A percentile compares a stretch with the other conserved stretches of the same genome.
Evolutionary conservation across 2,113 vertebrate genomes (phyloP).

Genomic region (Trogon melanurus): DNA sequence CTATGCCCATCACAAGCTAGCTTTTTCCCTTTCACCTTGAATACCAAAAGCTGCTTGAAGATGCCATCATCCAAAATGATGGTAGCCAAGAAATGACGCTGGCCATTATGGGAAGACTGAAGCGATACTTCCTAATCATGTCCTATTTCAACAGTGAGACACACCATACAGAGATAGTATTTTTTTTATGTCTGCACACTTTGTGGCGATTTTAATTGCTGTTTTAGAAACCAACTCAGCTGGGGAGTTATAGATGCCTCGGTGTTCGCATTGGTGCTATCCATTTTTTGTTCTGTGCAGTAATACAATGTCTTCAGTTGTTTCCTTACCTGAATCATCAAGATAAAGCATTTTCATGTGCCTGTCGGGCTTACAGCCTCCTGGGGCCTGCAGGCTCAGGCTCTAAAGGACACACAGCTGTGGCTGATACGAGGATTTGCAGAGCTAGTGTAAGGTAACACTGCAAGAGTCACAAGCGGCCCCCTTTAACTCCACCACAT

Average conservation of each 20-base stretch:
- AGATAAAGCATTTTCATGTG: slow-evolving; percentile 25
- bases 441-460: slow-evolving; percentile 25
- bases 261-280: not conserved
- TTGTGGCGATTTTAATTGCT: not conserved
- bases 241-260: not conserved
- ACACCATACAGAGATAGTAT: no score
- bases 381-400: not conserved
- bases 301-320: slow-evolving; percentile 14
- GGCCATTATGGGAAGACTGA: not conserved
- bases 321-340: slow-evolving; percentile 41
- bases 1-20: not conserved
- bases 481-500: slow-evolving; percentile 30
- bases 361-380: slow-evolving; percentile 15
- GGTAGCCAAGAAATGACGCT: not conserved
- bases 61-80: not conserved
- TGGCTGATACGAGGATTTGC: slow-evolving; percentile 44
- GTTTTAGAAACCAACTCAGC: not conserved
- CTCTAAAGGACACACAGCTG: not conserved
- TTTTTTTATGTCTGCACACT: not conserved
- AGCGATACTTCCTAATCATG: not conserved
- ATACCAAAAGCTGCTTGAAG: not conserved
- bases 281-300: not conserved
- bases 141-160: not conserved
- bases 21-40: not conserved
- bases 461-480: not conserved